Percentiles rank a stretch among this genome's conserved stretches.
phyloP scores from a whole-genome alignment of 2,888 invertebrate genomes.

The Tricholauxania praeusta region DNA sequence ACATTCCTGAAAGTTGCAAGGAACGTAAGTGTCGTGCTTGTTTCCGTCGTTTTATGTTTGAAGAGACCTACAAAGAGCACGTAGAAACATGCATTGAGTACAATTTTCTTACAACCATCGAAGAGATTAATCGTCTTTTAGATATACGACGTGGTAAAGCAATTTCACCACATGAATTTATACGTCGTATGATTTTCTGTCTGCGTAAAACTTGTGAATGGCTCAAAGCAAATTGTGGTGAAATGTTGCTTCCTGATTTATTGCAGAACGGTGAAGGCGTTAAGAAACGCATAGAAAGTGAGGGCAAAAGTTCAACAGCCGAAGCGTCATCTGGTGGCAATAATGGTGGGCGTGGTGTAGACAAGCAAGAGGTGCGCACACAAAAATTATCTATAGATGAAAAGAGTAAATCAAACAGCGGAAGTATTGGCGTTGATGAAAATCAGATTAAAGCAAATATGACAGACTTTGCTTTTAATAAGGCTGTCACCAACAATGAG shows the following conservation, averaged over 20 bases:
- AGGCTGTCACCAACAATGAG: conserved; percentile 11
- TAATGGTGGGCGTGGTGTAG: conserved; percentile 26
- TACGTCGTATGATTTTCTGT: conserved; percentile 65
- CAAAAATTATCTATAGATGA: conserved; percentile 21
- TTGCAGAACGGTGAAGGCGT: conserved; percentile 34
- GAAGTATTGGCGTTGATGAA: neutral
- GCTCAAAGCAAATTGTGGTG: conserved; percentile 60
- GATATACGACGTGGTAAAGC: conserved; percentile 61
- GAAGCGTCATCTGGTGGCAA: conserved; percentile 43
- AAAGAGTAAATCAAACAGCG: neutral
- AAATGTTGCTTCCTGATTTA: conserved; percentile 59
- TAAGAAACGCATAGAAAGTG: conserved; percentile 45
- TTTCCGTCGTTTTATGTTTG: conserved; percentile 65
- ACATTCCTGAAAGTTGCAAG: conserved; percentile 64
- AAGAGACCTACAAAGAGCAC: conserved; percentile 64
- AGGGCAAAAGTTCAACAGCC: conserved; percentile 44
- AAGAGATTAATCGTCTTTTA: conserved; percentile 60
- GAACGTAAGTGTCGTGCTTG: conserved; percentile 66
- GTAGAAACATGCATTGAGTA: conserved; percentile 64
- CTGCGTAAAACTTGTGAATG: conserved; percentile 64
- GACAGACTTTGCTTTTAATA: conserved; percentile 40
- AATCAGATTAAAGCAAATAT: conserved; percentile 29
- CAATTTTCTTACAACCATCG: conserved; percentile 61
- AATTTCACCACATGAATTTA: conserved; percentile 66
- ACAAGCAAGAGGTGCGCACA: conserved; percentile 18